These are phyloP conservation scores for Bombus breviceps DNA, from an alignment of 1,140 invertebrate species.

Conservation along the genomic window DNA sequence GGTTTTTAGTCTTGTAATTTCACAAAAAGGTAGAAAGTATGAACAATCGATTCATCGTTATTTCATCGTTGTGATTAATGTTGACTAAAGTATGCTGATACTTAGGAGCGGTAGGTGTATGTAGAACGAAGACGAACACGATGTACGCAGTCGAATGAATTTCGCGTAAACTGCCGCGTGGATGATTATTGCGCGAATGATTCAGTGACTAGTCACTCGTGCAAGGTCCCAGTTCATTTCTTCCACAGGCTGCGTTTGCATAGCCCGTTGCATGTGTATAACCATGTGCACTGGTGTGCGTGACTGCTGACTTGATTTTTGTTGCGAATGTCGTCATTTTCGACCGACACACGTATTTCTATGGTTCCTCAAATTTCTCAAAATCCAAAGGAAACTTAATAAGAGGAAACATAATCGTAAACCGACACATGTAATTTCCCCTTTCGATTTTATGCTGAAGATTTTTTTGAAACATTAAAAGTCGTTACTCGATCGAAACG, in stretches of 20 bases:
- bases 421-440: too few species aligned
- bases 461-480: too few species aligned
- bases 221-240: slow-evolving; percentile 55
- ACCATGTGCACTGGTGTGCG: slow-evolving; percentile 1
- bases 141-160: not conserved
- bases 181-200: slow-evolving; percentile 60
- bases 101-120: not conserved
- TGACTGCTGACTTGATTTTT: slow-evolving; percentile 13
- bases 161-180: slow-evolving; percentile 4
- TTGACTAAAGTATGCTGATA: not conserved
- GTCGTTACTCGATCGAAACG: too few species aligned
- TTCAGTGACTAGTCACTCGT: slow-evolving; percentile 64
- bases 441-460: too few species aligned
- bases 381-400: too few species aligned
- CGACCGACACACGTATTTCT: too few species aligned
- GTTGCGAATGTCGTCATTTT: not conserved
- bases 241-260: slow-evolving; percentile 3
- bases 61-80: not conserved
- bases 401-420: too few species aligned
- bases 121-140: not conserved
- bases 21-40: too few species aligned
- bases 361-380: too few species aligned
- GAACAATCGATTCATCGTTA: not conserved
- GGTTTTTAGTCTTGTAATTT: too few species aligned
- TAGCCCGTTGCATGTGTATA: not conserved